Base-by-base conservation (phyloP, 2,113 vertebrate genomes). In the Gobio gobio region DNA sequence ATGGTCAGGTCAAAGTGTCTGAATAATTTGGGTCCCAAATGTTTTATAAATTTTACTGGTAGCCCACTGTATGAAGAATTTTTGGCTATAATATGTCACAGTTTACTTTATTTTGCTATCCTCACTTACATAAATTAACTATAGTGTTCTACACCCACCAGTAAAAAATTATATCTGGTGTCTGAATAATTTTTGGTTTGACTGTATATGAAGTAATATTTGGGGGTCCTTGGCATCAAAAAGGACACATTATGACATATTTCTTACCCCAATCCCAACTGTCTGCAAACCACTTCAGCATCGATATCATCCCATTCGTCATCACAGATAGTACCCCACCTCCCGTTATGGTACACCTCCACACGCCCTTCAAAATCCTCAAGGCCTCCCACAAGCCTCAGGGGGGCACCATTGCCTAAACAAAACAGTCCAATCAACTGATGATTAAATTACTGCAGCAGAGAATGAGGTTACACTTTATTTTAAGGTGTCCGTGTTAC, bases 271-370 rank as follows among this genome's bases (percentile, higher is more conserved):
- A 97, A 84, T 64, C 94, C 95, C 86, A 97, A 78, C 88, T 97
- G 96, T 66, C 95, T 92, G 87, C 96, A 97, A 82, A 97, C 95
- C 77, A 97, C 96, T 87, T 96, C 96, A n/a, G 96, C 96, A 84
- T 97, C 95, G 14, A 89, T 89, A 87, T 96, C 93, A 0, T 97
- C 96, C 96, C 96, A 97, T 33, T 94, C 94, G 88, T 96, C 94
- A 4, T 96, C 94, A 83, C 96, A 97, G 83, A 97, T 92, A 61
- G 96, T 95, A 51, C 96, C 96, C 96, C 96, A 97, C 40, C 86
- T 91, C 83, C 95, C 94, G 0, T 92, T 83, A 14, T 94, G 93
- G 89, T 95, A 97, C 61, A 97, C 94, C 87, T 97, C 96, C 26
- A 97, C 93, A 20, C 95, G 93, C 0, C 96, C 96, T 87, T 96